A percentile compares a stretch with the other conserved stretches of the same genome.
phyloP scores from a whole-genome alignment of 1,140 invertebrate species.

The Tetragnatha versicolor region DNA sequence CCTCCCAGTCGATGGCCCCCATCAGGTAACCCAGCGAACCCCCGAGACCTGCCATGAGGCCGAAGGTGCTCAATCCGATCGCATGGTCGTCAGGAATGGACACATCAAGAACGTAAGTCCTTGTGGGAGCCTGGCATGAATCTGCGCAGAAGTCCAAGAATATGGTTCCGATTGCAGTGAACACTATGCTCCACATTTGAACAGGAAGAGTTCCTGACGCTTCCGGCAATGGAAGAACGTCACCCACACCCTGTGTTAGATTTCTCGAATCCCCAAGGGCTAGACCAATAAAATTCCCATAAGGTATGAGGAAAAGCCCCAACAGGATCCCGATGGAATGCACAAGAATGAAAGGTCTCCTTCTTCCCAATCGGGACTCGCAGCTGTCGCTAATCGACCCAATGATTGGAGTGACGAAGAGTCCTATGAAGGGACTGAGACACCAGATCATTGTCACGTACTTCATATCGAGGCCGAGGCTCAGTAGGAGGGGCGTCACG shows the following conservation, averaged over 20 bases:
- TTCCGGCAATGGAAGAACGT: background rate
- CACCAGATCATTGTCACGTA: conserved; percentile 97
- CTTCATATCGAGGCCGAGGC: conserved; percentile 88
- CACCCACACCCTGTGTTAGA: background rate
- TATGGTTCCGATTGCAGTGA: conserved; percentile 93
- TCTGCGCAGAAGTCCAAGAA: conserved; percentile 94
- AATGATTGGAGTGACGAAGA: conserved; percentile 89
- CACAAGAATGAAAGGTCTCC: conserved; percentile 89
- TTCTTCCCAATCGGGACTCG: conserved; percentile 76
- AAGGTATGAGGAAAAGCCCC: conserved; percentile 86
- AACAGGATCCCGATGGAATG: conserved; percentile 88
- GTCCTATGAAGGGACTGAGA: conserved; percentile 86
- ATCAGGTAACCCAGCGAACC: conserved; percentile 91
- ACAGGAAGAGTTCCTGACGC: conserved; percentile 73
- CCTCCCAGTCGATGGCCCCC: conserved; percentile 94
- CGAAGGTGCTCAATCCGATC: conserved; percentile 90
- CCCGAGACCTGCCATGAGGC: conserved; percentile 93
- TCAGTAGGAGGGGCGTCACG: conserved; percentile 90
- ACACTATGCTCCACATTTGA: conserved; percentile 71
- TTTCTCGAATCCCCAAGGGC: conserved; percentile 76
- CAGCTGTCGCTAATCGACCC: conserved; percentile 92
- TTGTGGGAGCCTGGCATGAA: conserved; percentile 90
- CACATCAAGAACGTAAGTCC: conserved; percentile 93
- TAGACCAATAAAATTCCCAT: conserved; percentile 84
- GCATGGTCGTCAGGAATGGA: conserved; percentile 93